Evolutionary conservation across 92 coral and sea anemone genomes (phyloP).

Genomic region (Phenganax stokvisi): DNA sequence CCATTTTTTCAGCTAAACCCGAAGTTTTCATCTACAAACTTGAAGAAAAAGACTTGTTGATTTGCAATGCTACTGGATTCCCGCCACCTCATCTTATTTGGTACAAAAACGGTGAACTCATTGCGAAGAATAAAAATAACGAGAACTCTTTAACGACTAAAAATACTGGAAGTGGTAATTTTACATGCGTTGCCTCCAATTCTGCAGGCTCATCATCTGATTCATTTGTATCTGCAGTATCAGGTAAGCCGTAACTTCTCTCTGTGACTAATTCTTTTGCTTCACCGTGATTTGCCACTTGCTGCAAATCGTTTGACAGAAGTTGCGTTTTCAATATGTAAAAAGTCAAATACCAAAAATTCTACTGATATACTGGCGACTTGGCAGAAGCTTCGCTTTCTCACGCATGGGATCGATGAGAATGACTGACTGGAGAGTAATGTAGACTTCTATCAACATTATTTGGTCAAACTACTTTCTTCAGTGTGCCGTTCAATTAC

Average conservation of each 20-base stretch:
- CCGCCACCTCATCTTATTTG: conserved; percentile 53
- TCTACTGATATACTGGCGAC: no score
- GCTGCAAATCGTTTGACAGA: no score
- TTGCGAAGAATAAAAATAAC: conserved; percentile 5
- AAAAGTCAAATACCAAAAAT: no score
- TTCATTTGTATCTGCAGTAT: conserved; percentile 31
- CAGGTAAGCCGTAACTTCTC: conserved; percentile 40
- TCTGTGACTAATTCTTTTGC: background rate
- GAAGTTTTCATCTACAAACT: conserved; percentile 22
- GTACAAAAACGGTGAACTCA: conserved; percentile 41
- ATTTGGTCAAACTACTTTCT: no score
- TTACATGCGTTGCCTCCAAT: conserved; percentile 50
- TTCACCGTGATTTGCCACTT: background rate
- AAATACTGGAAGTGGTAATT: conserved; percentile 54
- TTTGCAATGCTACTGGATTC: conserved; percentile 50
- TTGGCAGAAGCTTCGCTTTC: no score
- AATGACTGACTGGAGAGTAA: no score
- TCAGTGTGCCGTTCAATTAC: no score
- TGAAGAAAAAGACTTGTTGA: conserved; percentile 42
- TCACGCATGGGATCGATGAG: no score
- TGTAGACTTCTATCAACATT: no score
- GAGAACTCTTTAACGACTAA: conserved; percentile 42
- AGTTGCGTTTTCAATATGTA: no score
- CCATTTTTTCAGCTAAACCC: conserved; percentile 28
- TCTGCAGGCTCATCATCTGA: conserved; percentile 46